Evolutionary conservation across 2,888 invertebrate species (phyloP), one percentile per base, ranked within the genome.

Genomic region (Cephus pygmeus): DNA sequence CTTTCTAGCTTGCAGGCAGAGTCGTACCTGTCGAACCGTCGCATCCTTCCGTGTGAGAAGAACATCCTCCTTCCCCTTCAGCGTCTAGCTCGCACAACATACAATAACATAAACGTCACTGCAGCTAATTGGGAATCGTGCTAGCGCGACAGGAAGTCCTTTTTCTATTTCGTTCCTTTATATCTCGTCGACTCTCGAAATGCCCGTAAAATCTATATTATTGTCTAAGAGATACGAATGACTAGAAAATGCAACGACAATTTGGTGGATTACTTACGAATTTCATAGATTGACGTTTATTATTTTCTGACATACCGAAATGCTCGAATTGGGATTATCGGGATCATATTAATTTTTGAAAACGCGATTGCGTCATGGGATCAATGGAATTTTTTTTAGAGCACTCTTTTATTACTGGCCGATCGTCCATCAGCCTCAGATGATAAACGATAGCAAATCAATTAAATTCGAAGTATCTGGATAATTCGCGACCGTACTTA

Each of bases 41-140:
- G 94, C 97, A 97, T 94, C 97, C 97, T 93, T 97, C 97, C 92
- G 96, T 95, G 93, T 97, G 97, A 92, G 97, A 97, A 92, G 97
- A 95, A 94, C 97, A 97, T 93, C 97, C 97, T 92, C 95, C 94
- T 93, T 96, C 91, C 88, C 91, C 92, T 89, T 92, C 97, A 93
- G 96, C 94, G 94, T 96, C 96, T 95, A 94, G 93, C 94, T 94
- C 89, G 90, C 89, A 91, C 85, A 90, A 90, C 89, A 92, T 87
- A 91, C 86, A 91, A 88, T 86, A 85, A 83, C 94, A 93, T 91
- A 80, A 73, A 80, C 56, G 87, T 88, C 84, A 87, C 86, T 86
- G 83, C 79, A 80, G 82, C 85, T 85, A 78, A 75, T 81, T 75
- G 69, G 74, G 33, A 33, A 74, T 34, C 35, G 74, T 74, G 35